Conservation (phyloP, 2,113 vertebrate species). For the Eira barbara region DNA sequence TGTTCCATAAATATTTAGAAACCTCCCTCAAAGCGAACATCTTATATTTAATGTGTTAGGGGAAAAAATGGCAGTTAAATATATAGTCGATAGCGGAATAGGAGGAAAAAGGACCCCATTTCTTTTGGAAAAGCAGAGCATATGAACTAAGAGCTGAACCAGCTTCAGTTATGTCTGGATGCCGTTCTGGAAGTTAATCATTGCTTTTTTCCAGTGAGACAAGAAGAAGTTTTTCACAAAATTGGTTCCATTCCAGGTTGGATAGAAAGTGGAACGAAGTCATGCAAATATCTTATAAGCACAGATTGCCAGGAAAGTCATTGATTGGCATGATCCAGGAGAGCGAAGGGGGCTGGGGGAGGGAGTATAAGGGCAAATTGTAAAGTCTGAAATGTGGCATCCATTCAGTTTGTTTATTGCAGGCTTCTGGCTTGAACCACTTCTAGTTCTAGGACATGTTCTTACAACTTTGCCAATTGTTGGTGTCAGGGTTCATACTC, state of each 20-base stretch:
- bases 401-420: neutral
- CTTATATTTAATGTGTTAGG: neutral
- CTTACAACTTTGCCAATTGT: neutral
- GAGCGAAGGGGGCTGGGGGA: fast-evolving
- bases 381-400: neutral
- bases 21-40: neutral
- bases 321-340: neutral
- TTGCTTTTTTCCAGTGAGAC: neutral
- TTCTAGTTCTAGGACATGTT: conserved; percentile 2
- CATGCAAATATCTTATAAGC: conserved; percentile 20
- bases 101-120: neutral
- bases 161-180: neutral
- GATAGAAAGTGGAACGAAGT: neutral
- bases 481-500: neutral
- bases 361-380: neutral
- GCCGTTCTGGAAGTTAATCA: neutral
- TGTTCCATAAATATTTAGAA: neutral
- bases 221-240: conserved; percentile 6
- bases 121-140: neutral
- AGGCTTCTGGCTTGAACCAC: neutral
- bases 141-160: neutral
- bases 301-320: neutral
- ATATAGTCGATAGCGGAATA: neutral
- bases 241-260: conserved; percentile 8
- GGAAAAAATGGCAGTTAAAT: neutral